Base-by-base conservation (phyloP, 1,140 invertebrate species). In the Eciton burchellii region DNA sequence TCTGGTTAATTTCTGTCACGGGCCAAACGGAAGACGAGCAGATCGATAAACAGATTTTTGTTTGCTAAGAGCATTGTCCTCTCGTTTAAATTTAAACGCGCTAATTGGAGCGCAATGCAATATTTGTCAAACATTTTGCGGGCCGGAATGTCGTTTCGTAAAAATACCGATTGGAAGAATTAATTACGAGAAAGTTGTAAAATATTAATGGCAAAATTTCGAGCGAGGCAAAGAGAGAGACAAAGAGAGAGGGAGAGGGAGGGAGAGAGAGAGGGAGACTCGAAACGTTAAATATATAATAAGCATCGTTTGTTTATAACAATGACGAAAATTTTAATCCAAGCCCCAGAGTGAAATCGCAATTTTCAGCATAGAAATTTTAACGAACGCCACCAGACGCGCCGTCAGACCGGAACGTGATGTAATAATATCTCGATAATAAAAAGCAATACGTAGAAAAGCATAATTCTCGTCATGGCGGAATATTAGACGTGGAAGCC, bases 41-140 rank as follows among this genome's bases (percentile, higher is more conserved):
- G 47, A 26, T 68, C 74, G 62, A 77, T 77, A 77, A 26, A 66
- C 47, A 47, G 66, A 68, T 68, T 77, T 66, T 77, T 29, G 74
- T 68, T 77, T 68, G 62, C 68, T 21, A 56, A 77, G n/a, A 47
- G 35, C 66, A 12, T 29, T 19, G 47, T 43, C 9, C 49, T 11
- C 26, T 63, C 49, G 43, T 74, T 47, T 74, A 56, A 66, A 68
- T 41, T 49, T 68, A 68, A 77, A 77, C 21, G 49, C 11, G 14
- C 9, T 29, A 43, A 77, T 43, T 11, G 47, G 21, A 77, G 41
- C 43, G 21, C 21, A 29, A 54, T 43, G 62, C 47, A 54, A 24
- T 77, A 56, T 77, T 77, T 77, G 54, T 77, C 62, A 24, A 49
- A 49, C 26, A 12, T 35, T 74, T 63, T 74, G 62, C 41, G 62